These are phyloP conservation scores for Cetoscarus ocellatus DNA, from an alignment of 2,797 vertebrate species.

Conservation along the genomic window DNA sequence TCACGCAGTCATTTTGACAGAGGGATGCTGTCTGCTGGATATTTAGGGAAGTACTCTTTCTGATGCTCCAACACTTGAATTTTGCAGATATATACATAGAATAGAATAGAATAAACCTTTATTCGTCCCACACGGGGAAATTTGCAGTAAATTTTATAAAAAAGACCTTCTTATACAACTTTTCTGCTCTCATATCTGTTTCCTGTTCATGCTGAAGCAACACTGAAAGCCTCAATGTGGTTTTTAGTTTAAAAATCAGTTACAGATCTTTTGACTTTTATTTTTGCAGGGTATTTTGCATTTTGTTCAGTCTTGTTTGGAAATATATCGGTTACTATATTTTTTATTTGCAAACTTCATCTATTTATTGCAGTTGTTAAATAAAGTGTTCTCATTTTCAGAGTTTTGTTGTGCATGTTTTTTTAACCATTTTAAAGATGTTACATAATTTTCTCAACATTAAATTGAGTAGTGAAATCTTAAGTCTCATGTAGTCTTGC, in stretches of 20 bases:
- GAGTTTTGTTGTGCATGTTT: not conserved
- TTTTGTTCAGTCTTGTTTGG: not conserved
- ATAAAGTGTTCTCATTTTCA: not conserved
- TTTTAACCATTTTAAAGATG: no score
- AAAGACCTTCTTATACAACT: not conserved
- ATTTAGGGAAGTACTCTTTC: slow-evolving; percentile 20
- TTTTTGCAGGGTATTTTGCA: not conserved
- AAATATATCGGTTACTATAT: not conserved
- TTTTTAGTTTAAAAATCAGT: slow-evolving; percentile 3
- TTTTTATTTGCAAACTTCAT: not conserved
- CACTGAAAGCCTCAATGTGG: slow-evolving; percentile 2
- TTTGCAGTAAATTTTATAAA: not conserved
- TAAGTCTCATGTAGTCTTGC: no score
- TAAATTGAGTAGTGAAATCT: not conserved
- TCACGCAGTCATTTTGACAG: not conserved
- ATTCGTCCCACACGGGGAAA: no score
- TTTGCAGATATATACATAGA: not conserved
- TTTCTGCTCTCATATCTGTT: not conserved
- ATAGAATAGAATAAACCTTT: no score
- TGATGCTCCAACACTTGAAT: not conserved
- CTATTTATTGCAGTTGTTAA: not conserved
- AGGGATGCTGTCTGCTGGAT: not conserved
- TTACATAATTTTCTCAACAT: not conserved
- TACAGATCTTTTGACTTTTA: not conserved
- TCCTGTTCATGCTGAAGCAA: slow-evolving; percentile 12